Conservation (phyloP, 2,888 invertebrate species). For the Rhogogaster chlorosoma region DNA sequence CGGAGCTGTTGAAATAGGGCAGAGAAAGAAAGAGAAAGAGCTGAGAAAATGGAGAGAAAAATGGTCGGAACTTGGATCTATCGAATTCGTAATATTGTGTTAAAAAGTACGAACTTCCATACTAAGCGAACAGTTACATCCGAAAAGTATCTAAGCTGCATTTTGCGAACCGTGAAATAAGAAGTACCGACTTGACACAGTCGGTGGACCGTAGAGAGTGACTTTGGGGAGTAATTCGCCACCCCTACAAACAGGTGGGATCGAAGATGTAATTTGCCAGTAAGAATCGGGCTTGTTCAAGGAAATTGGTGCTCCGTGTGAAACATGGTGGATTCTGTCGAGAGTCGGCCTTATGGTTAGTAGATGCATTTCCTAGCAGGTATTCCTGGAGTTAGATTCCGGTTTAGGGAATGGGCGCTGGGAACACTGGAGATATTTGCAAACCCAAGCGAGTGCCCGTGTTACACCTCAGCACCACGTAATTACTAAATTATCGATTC, state of each 20-base stretch:
- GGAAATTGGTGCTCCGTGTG: conserved; percentile 34
- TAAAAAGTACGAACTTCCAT: background rate
- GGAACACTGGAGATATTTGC: background rate
- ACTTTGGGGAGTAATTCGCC: background rate
- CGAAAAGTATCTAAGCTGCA: background rate
- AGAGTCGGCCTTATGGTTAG: background rate
- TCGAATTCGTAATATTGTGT: background rate
- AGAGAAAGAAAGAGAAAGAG: background rate
- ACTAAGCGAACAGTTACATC: background rate
- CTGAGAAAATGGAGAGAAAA: background rate
- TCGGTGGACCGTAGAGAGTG: background rate
- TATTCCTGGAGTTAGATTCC: background rate
- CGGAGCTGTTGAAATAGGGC: background rate
- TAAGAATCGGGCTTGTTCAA: conserved; percentile 28
- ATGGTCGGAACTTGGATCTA: background rate
- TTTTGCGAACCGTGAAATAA: background rate
- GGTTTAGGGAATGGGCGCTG: background rate
- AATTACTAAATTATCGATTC: conserved; percentile 49
- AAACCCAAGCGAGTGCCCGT: background rate
- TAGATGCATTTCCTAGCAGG: background rate
- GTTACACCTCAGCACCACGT: conserved; percentile 25
- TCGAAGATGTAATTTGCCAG: background rate
- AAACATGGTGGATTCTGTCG: background rate
- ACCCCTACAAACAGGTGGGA: background rate
- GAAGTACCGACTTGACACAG: background rate